These are phyloP conservation scores for Heptranchias perlo DNA, from an alignment of 2,113 vertebrate species.

Conservation along the genomic window DNA sequence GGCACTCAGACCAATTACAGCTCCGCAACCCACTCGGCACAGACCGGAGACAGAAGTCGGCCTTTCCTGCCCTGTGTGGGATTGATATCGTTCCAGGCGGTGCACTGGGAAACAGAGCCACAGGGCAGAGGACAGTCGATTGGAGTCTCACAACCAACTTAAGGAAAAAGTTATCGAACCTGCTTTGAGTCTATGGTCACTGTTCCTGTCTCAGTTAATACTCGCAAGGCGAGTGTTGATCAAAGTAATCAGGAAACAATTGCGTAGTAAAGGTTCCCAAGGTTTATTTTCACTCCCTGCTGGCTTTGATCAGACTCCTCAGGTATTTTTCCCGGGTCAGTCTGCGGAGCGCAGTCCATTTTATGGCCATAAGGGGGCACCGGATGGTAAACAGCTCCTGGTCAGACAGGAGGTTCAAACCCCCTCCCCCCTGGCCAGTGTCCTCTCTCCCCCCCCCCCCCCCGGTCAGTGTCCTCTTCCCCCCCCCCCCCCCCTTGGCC, in stretches of 20 bases:
- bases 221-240: background rate
- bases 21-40: background rate
- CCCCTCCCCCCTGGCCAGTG: no score
- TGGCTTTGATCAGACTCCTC: background rate
- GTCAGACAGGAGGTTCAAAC: background rate
- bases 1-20: background rate
- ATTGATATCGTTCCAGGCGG: background rate
- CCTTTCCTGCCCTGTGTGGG: background rate
- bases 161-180: background rate
- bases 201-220: background rate
- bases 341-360: background rate
- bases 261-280: background rate
- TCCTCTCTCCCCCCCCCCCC: no score
- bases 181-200: background rate
- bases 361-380: background rate
- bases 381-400: background rate
- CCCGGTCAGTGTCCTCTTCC: no score
- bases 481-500: no score
- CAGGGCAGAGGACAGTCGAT: no score
- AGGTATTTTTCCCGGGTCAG: background rate
- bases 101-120: background rate
- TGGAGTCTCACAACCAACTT: no score
- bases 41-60: background rate
- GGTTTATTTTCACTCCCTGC: background rate
- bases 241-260: background rate